Evolutionary conservation across 2,888 invertebrate genomes (phyloP).

Genomic region (Unio delphinus): DNA sequence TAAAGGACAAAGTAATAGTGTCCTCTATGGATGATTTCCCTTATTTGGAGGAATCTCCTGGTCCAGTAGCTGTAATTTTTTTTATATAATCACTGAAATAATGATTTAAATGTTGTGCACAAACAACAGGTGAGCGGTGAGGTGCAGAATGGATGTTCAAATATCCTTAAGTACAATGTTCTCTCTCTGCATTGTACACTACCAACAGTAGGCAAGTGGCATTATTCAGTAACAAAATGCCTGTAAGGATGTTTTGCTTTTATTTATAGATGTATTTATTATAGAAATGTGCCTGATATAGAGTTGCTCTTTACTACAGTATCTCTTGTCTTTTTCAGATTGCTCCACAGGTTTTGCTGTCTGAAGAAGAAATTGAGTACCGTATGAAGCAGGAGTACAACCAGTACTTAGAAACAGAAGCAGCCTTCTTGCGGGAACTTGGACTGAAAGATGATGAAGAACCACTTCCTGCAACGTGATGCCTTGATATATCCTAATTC

Average conservation of each 20-base stretch:
- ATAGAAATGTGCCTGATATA: background rate
- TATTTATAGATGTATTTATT: too few species aligned
- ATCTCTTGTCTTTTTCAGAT: constrained; percentile 54
- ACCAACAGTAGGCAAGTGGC: background rate
- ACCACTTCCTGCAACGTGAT: constrained; percentile 48
- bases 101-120: too few species aligned
- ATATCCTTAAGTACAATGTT: background rate
- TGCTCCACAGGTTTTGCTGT: constrained; percentile 64
- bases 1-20: too few species aligned
- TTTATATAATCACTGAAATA: too few species aligned
- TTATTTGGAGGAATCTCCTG: too few species aligned
- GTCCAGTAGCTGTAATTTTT: too few species aligned
- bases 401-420: constrained; percentile 64
- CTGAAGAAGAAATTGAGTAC: constrained; percentile 67
- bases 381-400: constrained; percentile 66
- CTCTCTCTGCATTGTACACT: background rate
- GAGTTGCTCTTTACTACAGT: background rate
- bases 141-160: background rate
- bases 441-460: constrained; percentile 69
- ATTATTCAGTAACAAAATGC: background rate
- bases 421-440: constrained; percentile 64
- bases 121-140: background rate
- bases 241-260: too few species aligned
- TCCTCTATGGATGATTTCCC: too few species aligned
- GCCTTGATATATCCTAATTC: background rate